Base-by-base conservation (phyloP, 2,797 vertebrate species). In the Danio albolineatus region DNA sequence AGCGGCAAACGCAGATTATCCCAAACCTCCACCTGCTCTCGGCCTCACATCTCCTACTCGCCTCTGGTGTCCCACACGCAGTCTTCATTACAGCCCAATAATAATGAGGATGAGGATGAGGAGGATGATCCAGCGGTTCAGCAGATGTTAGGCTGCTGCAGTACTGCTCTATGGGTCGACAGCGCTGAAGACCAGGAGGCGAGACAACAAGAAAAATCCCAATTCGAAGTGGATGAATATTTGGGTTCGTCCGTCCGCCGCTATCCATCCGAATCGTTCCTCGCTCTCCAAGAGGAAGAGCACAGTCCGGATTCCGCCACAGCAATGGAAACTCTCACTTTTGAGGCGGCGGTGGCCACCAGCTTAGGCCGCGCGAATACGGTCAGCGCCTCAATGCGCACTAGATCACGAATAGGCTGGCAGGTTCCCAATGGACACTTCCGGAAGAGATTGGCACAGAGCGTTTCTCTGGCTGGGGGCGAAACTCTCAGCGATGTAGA, bases 341-440 rank as follows among this genome's bases (percentile, higher is more conserved):
- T 98, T 12, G 97, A 99, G 89, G 98, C 96, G 0, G 98, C 98
- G 0, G 96, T 98, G 89, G 98, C 97, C 80, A 97, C 97, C 85
- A 98, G 96, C 91, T 92, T 98, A 66, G 97, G 97, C 83, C 96
- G 98, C 46, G 93, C 97, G 87, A 98, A 99, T 94, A 98, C 97
- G 84, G 92, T 99, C 81, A 96, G 94, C 84, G 84, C 86, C 53
- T 95, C 96, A 0, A 95, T 94, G 51, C 95, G 94, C 0, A 95
- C 96, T 0, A 94, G 92, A 53, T 92, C 95, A 87, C 94, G 98
- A 83, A 95, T 95, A 85, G 94, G 96, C 90, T 99, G 97, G 97
- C 97, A 98, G 91, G 95, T 99, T 91, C 98, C 98, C 83, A 99
- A 98, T 0, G 98, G 97, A 91, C 97, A 99, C 88, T 98, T 98